Evolutionary conservation across 2,888 invertebrate genomes (phyloP), one percentile per base, ranked within the genome.

Genomic region (Coleophora deauratella): DNA sequence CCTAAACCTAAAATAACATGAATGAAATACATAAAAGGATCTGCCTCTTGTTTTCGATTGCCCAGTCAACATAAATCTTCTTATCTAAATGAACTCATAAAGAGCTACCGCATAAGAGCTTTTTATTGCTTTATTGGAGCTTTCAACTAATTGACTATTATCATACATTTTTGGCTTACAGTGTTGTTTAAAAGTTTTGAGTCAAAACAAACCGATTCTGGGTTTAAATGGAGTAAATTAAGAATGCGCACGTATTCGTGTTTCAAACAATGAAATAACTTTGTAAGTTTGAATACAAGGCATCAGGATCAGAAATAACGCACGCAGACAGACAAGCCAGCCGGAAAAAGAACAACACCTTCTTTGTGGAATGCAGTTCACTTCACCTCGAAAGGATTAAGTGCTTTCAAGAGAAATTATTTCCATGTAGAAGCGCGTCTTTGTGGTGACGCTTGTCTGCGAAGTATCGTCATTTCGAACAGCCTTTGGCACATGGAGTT

Each of bases 41-140:
- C 21, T 21, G 21, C 21, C 6, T 4, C 3, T 4, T 3, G 21
- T 4, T 21, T 6, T 6, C 6, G 21, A 21, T 3, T 21, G 21
- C 21, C 21, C 6, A n/a, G n/a, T n/a, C n/a, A 21, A 21, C 21
- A 58, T 71, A 70, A 68, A 67, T 62, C 59, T 47, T 55, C 50
- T 60, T 64, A 72, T 72, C 73, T 69, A 59, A 70, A 72, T 62
- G 57, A 63, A 68, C 58, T 54, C 59, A 66, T 67, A 66, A 65
- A 69, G 57, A 48, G 59, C 63, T 63, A 61, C 66, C 54, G 61
- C 55, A 58, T 57, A 59, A 71, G 72, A 62, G 67, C 66, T 58
- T 63, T 67, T 65, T 68, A 73, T 72, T 55, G 58, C 66, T 71
- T 71, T 68, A 73, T 71, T 66, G 72, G 63, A 67, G 53, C 62